phyloP scores from a whole-genome alignment of 2,888 invertebrate species.

The Drosophila rubida region DNA sequence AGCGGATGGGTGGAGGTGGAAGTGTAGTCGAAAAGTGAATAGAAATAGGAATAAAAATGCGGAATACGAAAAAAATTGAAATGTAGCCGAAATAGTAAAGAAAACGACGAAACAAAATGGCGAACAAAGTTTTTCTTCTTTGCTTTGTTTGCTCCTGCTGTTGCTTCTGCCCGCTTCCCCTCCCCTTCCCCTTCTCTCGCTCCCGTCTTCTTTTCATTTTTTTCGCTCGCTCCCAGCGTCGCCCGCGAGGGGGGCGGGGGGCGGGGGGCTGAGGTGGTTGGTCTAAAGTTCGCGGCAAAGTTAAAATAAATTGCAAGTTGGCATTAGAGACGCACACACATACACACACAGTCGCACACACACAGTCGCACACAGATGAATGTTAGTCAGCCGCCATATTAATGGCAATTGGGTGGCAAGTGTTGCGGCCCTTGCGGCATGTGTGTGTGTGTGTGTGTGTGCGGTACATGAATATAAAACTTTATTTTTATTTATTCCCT shows the following conservation, averaged over 20 bases:
- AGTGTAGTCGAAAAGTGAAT: slow-evolving; percentile 38
- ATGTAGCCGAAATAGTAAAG: slow-evolving; percentile 75
- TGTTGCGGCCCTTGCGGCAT: slow-evolving; percentile 63
- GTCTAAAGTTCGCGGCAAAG: slow-evolving; percentile 80
- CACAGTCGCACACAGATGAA: slow-evolving; percentile 47
- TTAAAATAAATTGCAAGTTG: slow-evolving; percentile 78
- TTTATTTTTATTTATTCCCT: slow-evolving; percentile 80
- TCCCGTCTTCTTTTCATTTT: slow-evolving; percentile 18
- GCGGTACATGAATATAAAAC: slow-evolving; percentile 79
- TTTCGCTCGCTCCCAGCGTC: slow-evolving; percentile 24
- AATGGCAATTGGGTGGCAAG: slow-evolving; percentile 83
- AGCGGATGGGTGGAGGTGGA: too few species aligned
- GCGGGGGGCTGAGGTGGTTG: slow-evolving; percentile 22
- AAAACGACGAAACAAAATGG: slow-evolving; percentile 72
- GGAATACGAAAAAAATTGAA: slow-evolving; percentile 50
- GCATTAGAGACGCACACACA: slow-evolving; percentile 77
- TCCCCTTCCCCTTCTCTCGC: too few species aligned
- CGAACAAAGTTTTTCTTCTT: slow-evolving; percentile 53
- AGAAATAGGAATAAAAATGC: too few species aligned
- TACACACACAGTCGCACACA: slow-evolving; percentile 33
- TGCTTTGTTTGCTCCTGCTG: slow-evolving; percentile 39
- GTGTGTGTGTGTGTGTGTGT: slow-evolving; percentile 60
- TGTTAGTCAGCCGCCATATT: slow-evolving; percentile 82
- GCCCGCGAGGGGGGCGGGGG: too few species aligned
- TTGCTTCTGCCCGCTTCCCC: background rate